These are phyloP conservation scores for Sardinella longiceps DNA, from an alignment of 2,797 vertebrate genomes.

Conservation along the genomic window DNA sequence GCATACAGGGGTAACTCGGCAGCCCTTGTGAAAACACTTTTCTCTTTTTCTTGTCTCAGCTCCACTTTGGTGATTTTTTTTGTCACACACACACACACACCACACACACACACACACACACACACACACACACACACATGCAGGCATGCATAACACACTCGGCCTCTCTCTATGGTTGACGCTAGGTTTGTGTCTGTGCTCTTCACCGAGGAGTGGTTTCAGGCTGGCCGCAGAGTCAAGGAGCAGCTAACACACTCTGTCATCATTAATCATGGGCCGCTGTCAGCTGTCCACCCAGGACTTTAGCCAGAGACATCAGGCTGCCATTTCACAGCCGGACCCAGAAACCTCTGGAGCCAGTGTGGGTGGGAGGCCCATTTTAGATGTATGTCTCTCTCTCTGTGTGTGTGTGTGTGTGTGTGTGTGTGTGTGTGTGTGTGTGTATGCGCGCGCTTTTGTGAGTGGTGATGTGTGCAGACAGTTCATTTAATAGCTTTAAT, in stretches of 20 bases:
- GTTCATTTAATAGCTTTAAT: not conserved
- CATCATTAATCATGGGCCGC: slow-evolving; percentile 71
- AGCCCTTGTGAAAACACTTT: not conserved
- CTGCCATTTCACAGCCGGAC: slow-evolving; percentile 33
- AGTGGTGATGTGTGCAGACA: not conserved
- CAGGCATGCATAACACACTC: not conserved
- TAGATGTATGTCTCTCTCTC: not conserved
- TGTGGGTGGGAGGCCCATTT: slow-evolving; percentile 1
- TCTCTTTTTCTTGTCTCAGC: not conserved
- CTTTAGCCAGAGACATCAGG: slow-evolving; percentile 44
- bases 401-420: not conserved
- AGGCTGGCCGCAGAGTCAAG: slow-evolving; percentile 62
- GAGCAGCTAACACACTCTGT: slow-evolving; percentile 63
- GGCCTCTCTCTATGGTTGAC: not conserved
- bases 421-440: not conserved
- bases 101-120: not conserved
- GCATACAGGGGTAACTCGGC: not conserved
- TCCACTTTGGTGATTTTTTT: not conserved
- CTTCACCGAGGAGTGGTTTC: slow-evolving; percentile 60
- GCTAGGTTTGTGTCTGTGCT: slow-evolving; percentile 31
- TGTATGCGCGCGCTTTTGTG: not conserved
- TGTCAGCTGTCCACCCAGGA: slow-evolving; percentile 61
- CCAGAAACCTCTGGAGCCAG: slow-evolving; percentile 50
- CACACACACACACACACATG: too few relatives aligned
- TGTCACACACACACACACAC: not conserved